Base-by-base conservation (phyloP, 2,888 invertebrate genomes). In the Hypolimnas misippus region DNA sequence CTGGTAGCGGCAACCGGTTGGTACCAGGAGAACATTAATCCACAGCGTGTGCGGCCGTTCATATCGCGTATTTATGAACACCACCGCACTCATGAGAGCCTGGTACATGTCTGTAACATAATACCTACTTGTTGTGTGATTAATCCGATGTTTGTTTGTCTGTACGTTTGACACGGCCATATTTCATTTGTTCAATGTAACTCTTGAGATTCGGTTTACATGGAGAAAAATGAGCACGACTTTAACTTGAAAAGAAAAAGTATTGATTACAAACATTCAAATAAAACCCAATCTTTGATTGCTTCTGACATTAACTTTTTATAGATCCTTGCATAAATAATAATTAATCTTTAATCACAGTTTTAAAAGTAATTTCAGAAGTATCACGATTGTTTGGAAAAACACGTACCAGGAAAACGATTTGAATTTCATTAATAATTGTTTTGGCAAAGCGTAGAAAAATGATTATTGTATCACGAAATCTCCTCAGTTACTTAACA, bases 61-160 rank as follows among this genome's bases (percentile, higher is more conserved):
- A 84, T 85, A 83, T 81, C 77, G 77, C 79, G 84, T 86, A 88
- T 89, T 89, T 89, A 90, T 89, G 88, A 84, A 84, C 86, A 84
- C 86, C 82, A 73, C 75, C 70, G 70, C 64, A 69, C 69, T 77
- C 82, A 82, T 86, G 87, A 78, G 77, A 76, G 77, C 85, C 82
- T 81, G 80, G 83, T 84, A 78, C 82, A 71, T 70, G 70, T 70
- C 54, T 73, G 85, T 85, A 87, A 87, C 84, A 80, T 79, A 81
- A 88, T 79, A 87, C 85, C 77, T 74, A 73, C 78, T 72, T 75
- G 79, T 76, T 70, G 68, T 76, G 77, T 82, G 83, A 86, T 85
- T 85, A 86, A 86, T 86, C 73, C 73, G 70, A 71, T 70, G 67
- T 74, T 76, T 79, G 76, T 77, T 64, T 73, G 75, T 75, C 70